Evolutionary conservation across 2,888 invertebrate genomes (phyloP), one percentile per base, ranked within the genome.

Genomic region (Philaethria dido): DNA sequence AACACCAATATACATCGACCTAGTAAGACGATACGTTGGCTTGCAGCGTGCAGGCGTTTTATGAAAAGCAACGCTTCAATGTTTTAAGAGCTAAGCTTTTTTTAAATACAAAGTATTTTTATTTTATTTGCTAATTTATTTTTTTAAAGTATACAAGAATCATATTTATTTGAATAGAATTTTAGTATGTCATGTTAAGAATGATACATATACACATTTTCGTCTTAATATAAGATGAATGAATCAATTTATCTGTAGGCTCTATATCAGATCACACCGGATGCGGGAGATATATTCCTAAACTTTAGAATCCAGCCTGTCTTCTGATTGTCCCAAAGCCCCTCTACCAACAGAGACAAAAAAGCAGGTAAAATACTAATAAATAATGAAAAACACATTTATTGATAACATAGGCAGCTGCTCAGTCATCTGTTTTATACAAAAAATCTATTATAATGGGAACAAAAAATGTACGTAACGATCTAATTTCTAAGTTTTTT

Each of bases 291-390:
- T 29, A 29, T 29, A 50, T 11, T 22, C 20, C 11, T 22, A 57
- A 25, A 20, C n/a, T 25, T 57, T 2, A n/a, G 16, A 22, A 25
- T 5, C 0, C 18, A 14, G 36, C n/a, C 9, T 50, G 44, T 13
- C 16, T 47, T 42, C 54, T 61, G 22, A 52, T 52, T 60, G 54
- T 64, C 60, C 39, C 14, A 14, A 50, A 54, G 42, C 42, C 48
- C 8, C 54, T 50, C 42, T 33, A 52, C 39, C 39, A 42, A 44
- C 22, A 33, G 29, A 33, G n/a, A 25, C 33, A 57, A 64, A 63
- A 66, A 69, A 44, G n/a, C 62, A 66, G 66, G 69, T 66, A 69
- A 61, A 52, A 39, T 33, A 66, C 44, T 61, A 16, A 36, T 54
- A 66, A 52, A 62, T 54, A 64, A 68, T 55, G 52, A 45, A 44